Conservation (phyloP, 2,113 vertebrate species). For the Uropsilus gracilis region DNA sequence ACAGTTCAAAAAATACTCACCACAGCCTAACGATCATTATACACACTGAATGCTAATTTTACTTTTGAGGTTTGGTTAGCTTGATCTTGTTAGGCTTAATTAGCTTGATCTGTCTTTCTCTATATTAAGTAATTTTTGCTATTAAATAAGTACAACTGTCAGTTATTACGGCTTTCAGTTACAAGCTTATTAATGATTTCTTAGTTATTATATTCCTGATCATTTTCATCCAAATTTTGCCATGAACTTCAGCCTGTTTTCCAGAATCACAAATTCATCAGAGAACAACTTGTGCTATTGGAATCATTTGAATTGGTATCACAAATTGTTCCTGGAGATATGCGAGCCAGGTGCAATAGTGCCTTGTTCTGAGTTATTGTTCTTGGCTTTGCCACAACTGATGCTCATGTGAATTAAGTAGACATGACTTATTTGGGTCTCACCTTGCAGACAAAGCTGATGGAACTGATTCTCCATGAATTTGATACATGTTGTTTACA, state of each 20-base stretch:
- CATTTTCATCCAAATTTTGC: conserved; percentile 65
- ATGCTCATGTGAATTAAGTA: conserved; percentile 46
- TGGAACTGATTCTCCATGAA: neutral
- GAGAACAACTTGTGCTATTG: conserved; percentile 55
- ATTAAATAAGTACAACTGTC: neutral
- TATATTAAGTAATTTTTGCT: neutral
- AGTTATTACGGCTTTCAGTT: conserved; percentile 46
- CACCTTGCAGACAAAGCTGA: conserved; percentile 42
- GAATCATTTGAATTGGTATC: conserved; percentile 67
- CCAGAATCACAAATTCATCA: conserved; percentile 54
- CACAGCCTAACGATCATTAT: neutral
- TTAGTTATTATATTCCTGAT: conserved; percentile 65
- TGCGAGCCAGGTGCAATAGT: conserved; percentile 17
- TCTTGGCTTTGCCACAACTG: conserved; percentile 55
- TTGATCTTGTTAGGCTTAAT: conserved; percentile 33
- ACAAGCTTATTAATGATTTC: conserved; percentile 43
- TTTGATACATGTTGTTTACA: conserved; percentile 16
- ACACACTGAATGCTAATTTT: conserved; percentile 71
- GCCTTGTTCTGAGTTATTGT: conserved; percentile 44
- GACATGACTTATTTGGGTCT: conserved; percentile 50
- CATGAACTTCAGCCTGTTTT: conserved; percentile 60
- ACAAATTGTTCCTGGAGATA: conserved; percentile 68
- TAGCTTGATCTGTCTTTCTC: conserved; percentile 24
- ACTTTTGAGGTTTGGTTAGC: conserved; percentile 44
- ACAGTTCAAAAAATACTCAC: neutral